Evolutionary conservation across 2,113 vertebrate species (phyloP).

Genomic region (Gnathonemus echidnorhynchus): DNA sequence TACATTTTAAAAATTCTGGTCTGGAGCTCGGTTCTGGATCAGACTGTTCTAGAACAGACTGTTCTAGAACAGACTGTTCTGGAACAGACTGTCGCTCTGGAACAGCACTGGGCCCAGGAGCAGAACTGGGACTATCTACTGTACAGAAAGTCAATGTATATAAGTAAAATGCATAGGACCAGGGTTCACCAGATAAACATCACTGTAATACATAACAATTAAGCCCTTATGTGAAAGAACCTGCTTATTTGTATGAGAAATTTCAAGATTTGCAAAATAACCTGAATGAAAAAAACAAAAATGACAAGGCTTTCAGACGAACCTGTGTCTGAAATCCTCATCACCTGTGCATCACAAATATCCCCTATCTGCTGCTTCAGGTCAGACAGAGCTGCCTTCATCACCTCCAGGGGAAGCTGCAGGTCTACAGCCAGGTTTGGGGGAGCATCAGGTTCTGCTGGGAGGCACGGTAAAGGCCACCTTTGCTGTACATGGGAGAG

Average conservation of each 20-base stretch:
- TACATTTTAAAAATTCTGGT: too few relatives aligned
- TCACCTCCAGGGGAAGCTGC: neutral
- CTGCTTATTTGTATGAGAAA: neutral
- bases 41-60: too few relatives aligned
- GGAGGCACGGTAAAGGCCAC: neutral
- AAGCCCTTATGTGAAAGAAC: neutral
- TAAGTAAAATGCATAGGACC: neutral
- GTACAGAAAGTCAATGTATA: neutral
- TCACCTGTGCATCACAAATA: neutral
- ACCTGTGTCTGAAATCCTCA: neutral
- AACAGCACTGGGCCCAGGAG: neutral
- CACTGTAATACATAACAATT: neutral
- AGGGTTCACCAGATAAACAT: neutral
- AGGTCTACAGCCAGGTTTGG: neutral
- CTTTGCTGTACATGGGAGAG: neutral
- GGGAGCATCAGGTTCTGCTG: neutral
- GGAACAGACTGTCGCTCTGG: neutral
- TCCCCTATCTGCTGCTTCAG: neutral
- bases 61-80: too few relatives aligned
- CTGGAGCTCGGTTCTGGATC: too few relatives aligned
- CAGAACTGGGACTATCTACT: neutral
- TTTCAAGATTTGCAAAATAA: neutral
- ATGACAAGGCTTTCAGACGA: neutral
- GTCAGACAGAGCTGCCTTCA: neutral
- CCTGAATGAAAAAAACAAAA: neutral